These are phyloP conservation scores for Bothrops jararaca DNA, from an alignment of 2,113 vertebrate species.

Conservation along the genomic window DNA sequence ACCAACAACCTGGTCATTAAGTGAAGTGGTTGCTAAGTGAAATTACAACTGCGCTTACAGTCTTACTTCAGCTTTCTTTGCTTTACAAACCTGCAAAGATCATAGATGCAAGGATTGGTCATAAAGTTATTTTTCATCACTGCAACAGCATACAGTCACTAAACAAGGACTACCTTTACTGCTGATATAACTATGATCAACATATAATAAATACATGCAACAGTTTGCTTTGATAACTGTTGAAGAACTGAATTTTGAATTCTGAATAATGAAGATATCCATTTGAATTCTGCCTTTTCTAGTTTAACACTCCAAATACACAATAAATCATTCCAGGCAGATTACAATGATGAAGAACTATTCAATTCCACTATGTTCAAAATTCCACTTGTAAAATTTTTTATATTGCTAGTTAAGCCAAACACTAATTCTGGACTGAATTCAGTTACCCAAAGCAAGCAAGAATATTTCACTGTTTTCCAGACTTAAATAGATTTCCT, in stretches of 20 bases:
- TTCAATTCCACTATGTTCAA: background rate
- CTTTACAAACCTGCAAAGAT: background rate
- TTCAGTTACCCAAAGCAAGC: background rate
- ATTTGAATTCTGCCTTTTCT: background rate
- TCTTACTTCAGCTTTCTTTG: background rate
- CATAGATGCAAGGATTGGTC: background rate
- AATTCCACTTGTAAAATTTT: background rate
- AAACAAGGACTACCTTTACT: background rate
- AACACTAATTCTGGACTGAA: background rate
- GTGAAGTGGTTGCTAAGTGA: background rate
- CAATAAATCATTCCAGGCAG: background rate
- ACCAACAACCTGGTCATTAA: background rate
- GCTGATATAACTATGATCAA: background rate
- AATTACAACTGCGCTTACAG: background rate
- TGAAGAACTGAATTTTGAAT: background rate
- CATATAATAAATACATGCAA: background rate
- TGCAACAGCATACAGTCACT: background rate
- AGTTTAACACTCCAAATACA: background rate
- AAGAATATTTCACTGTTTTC: fast-evolving
- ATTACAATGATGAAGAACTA: background rate
- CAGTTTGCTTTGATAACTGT: background rate
- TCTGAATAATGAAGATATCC: background rate
- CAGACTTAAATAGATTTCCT: background rate
- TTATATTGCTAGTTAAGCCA: background rate
- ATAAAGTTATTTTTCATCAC: background rate